These are phyloP conservation scores for Porites cylindrica DNA, from an alignment of 92 coral and sea anemone genomes.

Conservation along the genomic window DNA sequence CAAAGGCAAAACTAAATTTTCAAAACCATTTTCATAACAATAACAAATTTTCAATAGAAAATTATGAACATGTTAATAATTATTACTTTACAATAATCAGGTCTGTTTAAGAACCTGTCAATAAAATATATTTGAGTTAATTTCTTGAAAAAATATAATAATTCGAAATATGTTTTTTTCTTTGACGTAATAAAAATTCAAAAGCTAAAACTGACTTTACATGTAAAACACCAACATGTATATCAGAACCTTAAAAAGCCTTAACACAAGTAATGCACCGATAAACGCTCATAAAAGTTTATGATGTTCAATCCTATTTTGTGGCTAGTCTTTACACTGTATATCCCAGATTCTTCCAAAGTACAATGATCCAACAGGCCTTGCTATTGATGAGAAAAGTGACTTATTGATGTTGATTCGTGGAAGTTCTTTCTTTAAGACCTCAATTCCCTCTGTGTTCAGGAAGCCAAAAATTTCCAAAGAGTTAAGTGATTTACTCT, in stretches of 20 bases:
- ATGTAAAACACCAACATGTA: no score
- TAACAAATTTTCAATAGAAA: neutral
- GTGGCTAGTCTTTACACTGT: conserved; percentile 53
- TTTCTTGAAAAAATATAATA: neutral
- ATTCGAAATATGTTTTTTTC: conserved; percentile 3
- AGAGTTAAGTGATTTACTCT: conserved; percentile 70
- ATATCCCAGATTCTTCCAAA: conserved; percentile 85
- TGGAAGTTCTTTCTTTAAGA: conserved; percentile 74
- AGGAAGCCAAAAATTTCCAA: conserved; percentile 90
- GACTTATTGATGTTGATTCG: conserved; percentile 74
- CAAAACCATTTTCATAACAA: neutral
- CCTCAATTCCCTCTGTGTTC: conserved; percentile 71
- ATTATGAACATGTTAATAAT: neutral
- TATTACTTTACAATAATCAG: neutral
- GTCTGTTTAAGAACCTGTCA: neutral
- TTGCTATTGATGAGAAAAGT: conserved; percentile 82
- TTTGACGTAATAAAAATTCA: neutral
- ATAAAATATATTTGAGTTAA: neutral
- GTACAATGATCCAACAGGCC: conserved; percentile 83
- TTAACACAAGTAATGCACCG: no score
- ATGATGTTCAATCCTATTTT: no score
- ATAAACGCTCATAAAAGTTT: no score
- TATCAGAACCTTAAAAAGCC: no score
- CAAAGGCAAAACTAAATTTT: neutral
- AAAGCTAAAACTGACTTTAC: no score